Conservation (phyloP, 2,888 invertebrate genomes). For the Habrosyne pyritoides region DNA sequence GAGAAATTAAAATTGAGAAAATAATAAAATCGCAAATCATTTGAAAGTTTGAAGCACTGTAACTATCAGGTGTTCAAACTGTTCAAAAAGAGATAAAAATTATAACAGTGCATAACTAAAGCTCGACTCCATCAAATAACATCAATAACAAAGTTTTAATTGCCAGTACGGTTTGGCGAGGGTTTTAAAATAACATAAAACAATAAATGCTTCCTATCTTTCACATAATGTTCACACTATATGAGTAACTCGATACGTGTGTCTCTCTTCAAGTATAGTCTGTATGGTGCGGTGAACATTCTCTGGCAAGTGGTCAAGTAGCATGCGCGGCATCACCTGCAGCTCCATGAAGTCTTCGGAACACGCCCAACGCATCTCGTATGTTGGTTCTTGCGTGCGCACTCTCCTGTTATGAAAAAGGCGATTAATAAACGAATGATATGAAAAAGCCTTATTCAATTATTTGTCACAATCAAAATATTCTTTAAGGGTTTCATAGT, state of each 20-base stretch:
- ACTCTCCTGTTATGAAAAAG: constrained; percentile 76
- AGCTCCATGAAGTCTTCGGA: constrained; percentile 92
- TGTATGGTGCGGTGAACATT: constrained; percentile 88
- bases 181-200: not conserved
- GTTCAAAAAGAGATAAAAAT: not conserved
- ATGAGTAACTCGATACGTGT: constrained; percentile 73
- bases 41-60: no score
- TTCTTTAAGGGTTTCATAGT: no score
- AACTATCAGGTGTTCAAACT: no score
- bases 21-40: no score
- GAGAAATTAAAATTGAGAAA: no score
- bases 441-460: no score
- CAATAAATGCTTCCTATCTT: constrained; percentile 7
- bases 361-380: constrained; percentile 91
- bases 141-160: not conserved
- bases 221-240: constrained; percentile 45
- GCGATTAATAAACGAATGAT: not conserved
- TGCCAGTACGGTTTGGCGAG: not conserved
- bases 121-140: not conserved
- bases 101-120: not conserved
- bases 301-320: constrained; percentile 93
- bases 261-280: constrained; percentile 83
- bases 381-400: constrained; percentile 85
- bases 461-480: no score
- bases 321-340: constrained; percentile 92